phyloP scores from a whole-genome alignment of 2,888 invertebrate species.

The Auanema freiburgensis region DNA sequence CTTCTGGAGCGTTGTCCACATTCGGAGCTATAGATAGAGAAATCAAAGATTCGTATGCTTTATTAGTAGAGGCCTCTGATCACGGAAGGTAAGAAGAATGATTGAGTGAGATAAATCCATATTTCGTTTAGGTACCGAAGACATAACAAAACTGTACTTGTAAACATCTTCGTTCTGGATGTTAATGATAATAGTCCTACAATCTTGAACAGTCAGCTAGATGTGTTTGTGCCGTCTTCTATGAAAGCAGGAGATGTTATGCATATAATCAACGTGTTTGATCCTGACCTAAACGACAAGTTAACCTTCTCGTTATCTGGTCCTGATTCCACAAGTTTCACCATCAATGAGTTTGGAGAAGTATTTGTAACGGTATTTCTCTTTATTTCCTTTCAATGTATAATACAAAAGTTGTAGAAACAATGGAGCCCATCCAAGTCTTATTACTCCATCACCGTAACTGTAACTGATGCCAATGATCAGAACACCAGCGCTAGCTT shows the following conservation, averaged over 20 bases:
- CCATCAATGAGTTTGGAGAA: slow-evolving; percentile 65
- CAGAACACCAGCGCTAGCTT: slow-evolving; percentile 30
- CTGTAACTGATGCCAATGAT: slow-evolving; percentile 24
- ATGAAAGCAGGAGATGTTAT: slow-evolving; percentile 22
- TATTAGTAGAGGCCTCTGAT: slow-evolving; percentile 88
- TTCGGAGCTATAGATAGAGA: slow-evolving; percentile 85
- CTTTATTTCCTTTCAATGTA: not conserved
- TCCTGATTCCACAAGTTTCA: slow-evolving; percentile 19
- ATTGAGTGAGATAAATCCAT: not conserved
- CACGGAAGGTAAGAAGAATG: slow-evolving; percentile 70
- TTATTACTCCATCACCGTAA: slow-evolving; percentile 19
- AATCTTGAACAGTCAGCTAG: slow-evolving; percentile 35
- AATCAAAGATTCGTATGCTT: slow-evolving; percentile 81
- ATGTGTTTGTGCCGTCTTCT: slow-evolving; percentile 32
- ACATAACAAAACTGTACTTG: slow-evolving; percentile 84
- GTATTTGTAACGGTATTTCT: slow-evolving; percentile 69
- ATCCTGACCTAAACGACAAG: slow-evolving; percentile 23
- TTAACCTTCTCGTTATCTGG: slow-evolving; percentile 10
- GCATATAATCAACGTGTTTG: slow-evolving; percentile 33
- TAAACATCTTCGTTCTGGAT: slow-evolving; percentile 88
- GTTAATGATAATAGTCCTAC: slow-evolving; percentile 89
- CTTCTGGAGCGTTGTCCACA: slow-evolving; percentile 85
- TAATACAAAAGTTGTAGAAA: not conserved
- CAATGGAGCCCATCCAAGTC: slow-evolving; percentile 8
- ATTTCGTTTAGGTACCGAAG: slow-evolving; percentile 71